Evolutionary conservation across 2,797 vertebrate species (phyloP), one percentile per base, ranked within the genome.

Genomic region (Scolopax rusticola): DNA sequence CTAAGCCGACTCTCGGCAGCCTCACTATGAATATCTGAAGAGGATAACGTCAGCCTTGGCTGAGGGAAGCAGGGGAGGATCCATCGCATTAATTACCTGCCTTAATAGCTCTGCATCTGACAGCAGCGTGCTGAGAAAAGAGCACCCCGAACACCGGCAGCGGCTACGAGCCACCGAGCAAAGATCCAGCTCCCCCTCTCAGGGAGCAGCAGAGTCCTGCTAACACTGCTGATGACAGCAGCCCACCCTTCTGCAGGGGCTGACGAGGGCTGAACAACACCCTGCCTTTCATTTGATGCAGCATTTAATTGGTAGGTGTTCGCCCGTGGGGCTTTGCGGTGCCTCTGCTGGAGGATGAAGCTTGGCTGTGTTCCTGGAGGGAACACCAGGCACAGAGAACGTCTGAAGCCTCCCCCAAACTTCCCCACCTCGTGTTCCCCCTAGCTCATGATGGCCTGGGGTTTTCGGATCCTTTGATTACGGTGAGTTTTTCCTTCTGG

Each of bases 261-360:
- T 12, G 51, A 3, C 0, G 1, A 80, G 84, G 85, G 69, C 48
- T 71, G 54, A 85, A 4, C 33, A 54, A 11, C 57, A 10, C 21
- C 47, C 30, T 0, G 0, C 3, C 80, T 54, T 48, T 24, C 65
- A 3, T 33, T 75, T 10, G 21, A 36, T 9, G 2, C 38, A 4
- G 74, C 2, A 11, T 33, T 75, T 50, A 23, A 51, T 4, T 12
- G 28, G 25, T 14, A 73, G 81, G 25, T 41, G 68, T 25, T 63
- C 1, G 0, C 54, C 54, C 3, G 0, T 5, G 41, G 45, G 61
- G 76, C 63, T 89, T 12, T 33, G 56, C 64, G 5, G 1, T 19
- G 78, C 4, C 75, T 45, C 70, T 8, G 40, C 15, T 2, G 33
- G 51, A 73, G 80, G 86, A 56, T 2, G 40, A 19, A 28, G 24